Base-by-base conservation (phyloP, 2,888 invertebrate genomes). In the Deilephila elpenor region DNA sequence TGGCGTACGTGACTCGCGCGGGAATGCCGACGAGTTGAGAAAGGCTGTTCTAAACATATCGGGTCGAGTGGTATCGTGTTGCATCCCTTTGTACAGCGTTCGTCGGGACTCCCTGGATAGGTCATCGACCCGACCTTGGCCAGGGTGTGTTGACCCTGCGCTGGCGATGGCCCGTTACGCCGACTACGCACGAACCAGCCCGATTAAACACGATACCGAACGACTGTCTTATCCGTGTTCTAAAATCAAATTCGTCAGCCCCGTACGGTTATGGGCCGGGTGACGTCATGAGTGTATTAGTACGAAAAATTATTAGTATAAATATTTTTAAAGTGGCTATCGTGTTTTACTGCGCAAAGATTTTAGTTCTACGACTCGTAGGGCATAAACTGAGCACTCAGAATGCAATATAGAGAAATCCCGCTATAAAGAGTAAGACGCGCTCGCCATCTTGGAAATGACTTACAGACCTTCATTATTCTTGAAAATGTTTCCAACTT, bases 121-220 rank as follows among this genome's bases (percentile, higher is more conserved):
- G 86, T 79, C 91, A 80, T 85, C 84, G 91, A 91, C 90, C 89
- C 88, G 90, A 80, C 91, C 92, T 91, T 92, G 89, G 81, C 79
- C 81, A 78, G 89, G 88, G 89, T 87, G 74, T 90, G 86, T 93
- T 93, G 92, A 93, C 91, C 92, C 91, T 89, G 92, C 91, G 91
- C 89, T 80, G 78, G 84, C 92, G 89, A 82, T 83, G 80, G 83
- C 84, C 90, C 89, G 89, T 91, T 91, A 91, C 85, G 83, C 84
- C 85, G 85, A 83, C 75, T 81, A 82, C 85, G 79, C 81, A 81
- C 83, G 83, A 86, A 83, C 80, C 78, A 78, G 75, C 78, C 85
- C 84, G 77, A 79, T 76, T 74, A 78, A 32, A 80, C 80, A 82
- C 82, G 82, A 80, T 82, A 62, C 62, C 3, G 53, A 37, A n/a